Evolutionary conservation across 1,140 invertebrate species (phyloP), one percentile per base, ranked within the genome.

Genomic region (Drosophila sp.): DNA sequence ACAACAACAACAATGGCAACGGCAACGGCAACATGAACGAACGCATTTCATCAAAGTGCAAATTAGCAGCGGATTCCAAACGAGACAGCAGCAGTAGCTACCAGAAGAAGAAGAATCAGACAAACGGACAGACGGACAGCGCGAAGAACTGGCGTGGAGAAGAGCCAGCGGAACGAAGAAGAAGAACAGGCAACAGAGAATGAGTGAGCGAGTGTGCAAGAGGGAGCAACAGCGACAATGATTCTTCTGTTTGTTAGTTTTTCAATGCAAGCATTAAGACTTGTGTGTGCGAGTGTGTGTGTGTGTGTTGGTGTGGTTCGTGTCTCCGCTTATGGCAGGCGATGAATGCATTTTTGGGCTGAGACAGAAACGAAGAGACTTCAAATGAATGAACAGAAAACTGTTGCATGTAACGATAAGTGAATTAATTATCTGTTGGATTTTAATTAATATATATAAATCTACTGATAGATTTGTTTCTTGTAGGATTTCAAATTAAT

Each of bases 21-120:
- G n/a, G n/a, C 51, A 76, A 65, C 73, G 76, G 64, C 73, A 64
- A 62, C 36, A 62, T 18, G 34, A 51, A 40, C 59, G 46, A 62
- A 87, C 76, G 83, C 82, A 86, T 86, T 89, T 89, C 72, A 83
- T 89, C 83, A 83, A 89, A 89, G 83, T 86, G 82, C 82, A 86
- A 87, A 87, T 87, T 87, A 87, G 78, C 78, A 78, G 73, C 74
- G 84, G 75, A 75, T 78, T 78, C 81, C 81, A 80, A 84, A 83
- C 72, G 72, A 70, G 69, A 50, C 61, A 46, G 34, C 38, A 48
- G 43, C 61, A 65, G 51, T 51, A 48, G 56, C 70, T 66, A 80
- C 56, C 80, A 75, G 38, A 51, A 72, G 54, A 58, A 46, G 36
- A 9, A 9, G 14, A 41, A 9, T 16, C 61, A 51, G 45, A 40